Conservation (phyloP, 2,797 vertebrate genomes). For the Melanotaenia boesemani region DNA sequence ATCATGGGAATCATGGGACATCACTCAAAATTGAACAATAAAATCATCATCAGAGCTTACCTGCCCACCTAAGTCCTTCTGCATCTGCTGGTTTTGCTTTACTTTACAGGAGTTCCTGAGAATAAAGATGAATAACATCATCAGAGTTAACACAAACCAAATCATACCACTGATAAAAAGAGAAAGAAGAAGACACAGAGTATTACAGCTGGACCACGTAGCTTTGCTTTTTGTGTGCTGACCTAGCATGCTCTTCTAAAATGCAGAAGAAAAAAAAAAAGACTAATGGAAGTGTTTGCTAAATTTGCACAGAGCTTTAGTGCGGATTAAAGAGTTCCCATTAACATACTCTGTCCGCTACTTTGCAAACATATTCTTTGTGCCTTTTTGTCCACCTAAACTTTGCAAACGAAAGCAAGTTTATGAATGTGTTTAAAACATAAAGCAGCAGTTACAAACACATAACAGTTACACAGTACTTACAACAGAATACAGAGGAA, state of each 20-base stretch:
- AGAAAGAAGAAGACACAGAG: slow-evolving; percentile 47
- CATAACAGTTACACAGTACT: slow-evolving; percentile 81
- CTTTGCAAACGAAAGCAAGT: slow-evolving; percentile 10
- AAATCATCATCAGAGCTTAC: slow-evolving; percentile 65
- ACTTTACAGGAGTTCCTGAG: slow-evolving; percentile 91
- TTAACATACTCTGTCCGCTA: slow-evolving; percentile 10
- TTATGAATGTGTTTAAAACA: slow-evolving; percentile 14
- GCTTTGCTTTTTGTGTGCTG: slow-evolving; percentile 45
- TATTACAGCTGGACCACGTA: slow-evolving; percentile 40
- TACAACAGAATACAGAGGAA: slow-evolving; percentile 99
- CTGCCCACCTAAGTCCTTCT: slow-evolving; percentile 79
- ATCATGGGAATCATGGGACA: background rate
- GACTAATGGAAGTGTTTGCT: slow-evolving; percentile 51
- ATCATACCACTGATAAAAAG: slow-evolving; percentile 40
- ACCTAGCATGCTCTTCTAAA: slow-evolving; percentile 47
- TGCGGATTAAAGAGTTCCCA: slow-evolving; percentile 36
- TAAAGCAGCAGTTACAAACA: slow-evolving; percentile 36
- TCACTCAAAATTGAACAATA: background rate
- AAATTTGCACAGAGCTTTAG: slow-evolving; percentile 40
- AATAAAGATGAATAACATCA: slow-evolving; percentile 30
- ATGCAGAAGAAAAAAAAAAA: slow-evolving; percentile 53
- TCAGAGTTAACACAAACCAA: slow-evolving; percentile 30
- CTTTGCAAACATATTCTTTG: slow-evolving; percentile 20
- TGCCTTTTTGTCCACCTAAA: slow-evolving; percentile 1
- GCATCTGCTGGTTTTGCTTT: slow-evolving; percentile 82